Base-by-base conservation (phyloP, 2,888 invertebrate species). In the Emmelina monodactyla region DNA sequence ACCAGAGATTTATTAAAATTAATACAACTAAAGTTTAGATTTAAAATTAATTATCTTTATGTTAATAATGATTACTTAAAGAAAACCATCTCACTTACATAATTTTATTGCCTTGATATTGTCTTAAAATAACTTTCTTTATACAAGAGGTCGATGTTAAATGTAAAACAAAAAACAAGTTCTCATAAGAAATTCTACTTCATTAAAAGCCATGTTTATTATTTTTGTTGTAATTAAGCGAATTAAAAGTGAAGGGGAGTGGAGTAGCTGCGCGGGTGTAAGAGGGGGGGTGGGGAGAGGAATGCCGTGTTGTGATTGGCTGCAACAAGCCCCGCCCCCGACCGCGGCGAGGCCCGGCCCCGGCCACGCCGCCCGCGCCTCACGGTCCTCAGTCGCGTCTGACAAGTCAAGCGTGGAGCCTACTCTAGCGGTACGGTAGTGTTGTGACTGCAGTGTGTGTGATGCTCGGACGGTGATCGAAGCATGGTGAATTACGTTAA, bases 401-500 rank as follows among this genome's bases (percentile, higher is more conserved):
- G 58, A 55, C 49, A 49, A 19, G 19, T 3, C 25, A n/a, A 49
- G 66, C 48, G 55, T 56, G 56, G 68, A 54, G 49, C 53, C 55
- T 51, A 44, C 34, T 38, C 43, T 37, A 22, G 32, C 43, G 45
- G 50, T 47, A 46, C 49, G 55, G 55, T 53, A 54, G 72, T 71
- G 71, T 65, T 62, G 75, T 75, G 73, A 58, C 65, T 47, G 61
- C 69, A 65, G 71, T 73, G 75, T 63, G 72, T 73, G 76, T 63
- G 58, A 75, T 76, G 78, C 68, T 58, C 57, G 71, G 73, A 69
- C 73, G 60, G 71, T 75, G 75, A 71, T 61, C 61, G 54, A 67
- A 75, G 67, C 62, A 89, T 89, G 89, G 88, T 89, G 73, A 88
- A 88, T 48, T 89, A 89, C 67, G 89, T 86, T 55, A 85, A 85